Evolutionary conservation across 2,888 invertebrate species (phyloP).

Genomic region (Philonicus albiceps): DNA sequence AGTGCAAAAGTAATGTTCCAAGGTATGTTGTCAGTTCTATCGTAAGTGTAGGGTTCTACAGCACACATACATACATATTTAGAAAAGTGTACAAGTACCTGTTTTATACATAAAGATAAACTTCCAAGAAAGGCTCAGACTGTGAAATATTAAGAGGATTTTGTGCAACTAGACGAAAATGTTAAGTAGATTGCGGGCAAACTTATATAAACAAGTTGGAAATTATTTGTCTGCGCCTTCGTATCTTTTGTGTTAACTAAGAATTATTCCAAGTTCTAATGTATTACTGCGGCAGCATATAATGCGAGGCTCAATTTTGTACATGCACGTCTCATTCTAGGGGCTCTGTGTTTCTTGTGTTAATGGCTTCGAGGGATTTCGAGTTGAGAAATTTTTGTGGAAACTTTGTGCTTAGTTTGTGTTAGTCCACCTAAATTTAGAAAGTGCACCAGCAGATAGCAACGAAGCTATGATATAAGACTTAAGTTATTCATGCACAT

Average conservation of each 20-base stretch:
- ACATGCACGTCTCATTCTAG: neutral
- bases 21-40: neutral
- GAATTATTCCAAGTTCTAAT: neutral
- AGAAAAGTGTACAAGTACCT: neutral
- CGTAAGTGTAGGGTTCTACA: neutral
- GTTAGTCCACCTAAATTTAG: neutral
- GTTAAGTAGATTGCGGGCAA: neutral
- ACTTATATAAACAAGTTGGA: neutral
- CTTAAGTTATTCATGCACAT: neutral
- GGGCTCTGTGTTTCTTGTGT: neutral
- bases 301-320: neutral
- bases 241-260: neutral
- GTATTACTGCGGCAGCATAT: neutral
- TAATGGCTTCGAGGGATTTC: neutral
- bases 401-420: neutral
- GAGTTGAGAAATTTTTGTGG: neutral
- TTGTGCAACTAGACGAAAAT: neutral
- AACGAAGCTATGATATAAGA: neutral
- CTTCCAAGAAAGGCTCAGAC: neutral
- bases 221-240: neutral
- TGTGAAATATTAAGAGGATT: neutral
- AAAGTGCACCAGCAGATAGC: neutral
- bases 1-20: neutral
- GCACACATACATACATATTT: no score
- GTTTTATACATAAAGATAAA: neutral